Percentiles rank a stretch among this genome's conserved stretches.
These are phyloP conservation scores for Parnassius glacialis DNA, from an alignment of 2,888 invertebrate species.

Conservation along the genomic window DNA sequence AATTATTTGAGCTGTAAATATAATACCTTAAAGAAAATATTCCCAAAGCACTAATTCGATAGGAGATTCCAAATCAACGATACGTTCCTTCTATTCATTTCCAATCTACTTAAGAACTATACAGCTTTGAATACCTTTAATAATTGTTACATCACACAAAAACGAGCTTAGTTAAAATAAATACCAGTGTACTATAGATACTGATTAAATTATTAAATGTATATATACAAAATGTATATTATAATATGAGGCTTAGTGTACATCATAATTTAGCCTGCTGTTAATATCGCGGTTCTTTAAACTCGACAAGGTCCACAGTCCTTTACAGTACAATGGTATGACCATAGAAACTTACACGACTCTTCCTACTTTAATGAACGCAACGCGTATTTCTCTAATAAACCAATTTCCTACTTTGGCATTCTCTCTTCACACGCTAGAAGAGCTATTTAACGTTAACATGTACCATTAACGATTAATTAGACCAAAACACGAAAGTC, in stretches of 20 bases:
- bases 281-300: neutral
- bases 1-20: constrained; percentile 44
- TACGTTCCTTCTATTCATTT: constrained; percentile 13
- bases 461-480: constrained; percentile 5
- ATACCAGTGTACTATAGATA: constrained; percentile 14
- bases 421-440: constrained; percentile 14
- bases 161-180: constrained; percentile 21
- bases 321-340: constrained; percentile 2
- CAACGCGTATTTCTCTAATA: constrained; percentile 6
- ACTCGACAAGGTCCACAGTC: constrained; percentile 16
- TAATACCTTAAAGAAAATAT: constrained; percentile 28
- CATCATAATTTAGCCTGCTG: constrained; percentile 1
- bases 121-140: constrained; percentile 23
- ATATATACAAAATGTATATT: constrained; percentile 20
- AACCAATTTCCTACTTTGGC: constrained; percentile 26
- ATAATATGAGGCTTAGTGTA: constrained; percentile 2
- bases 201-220: neutral
- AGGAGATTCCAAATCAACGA: constrained; percentile 24
- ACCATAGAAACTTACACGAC: neutral
- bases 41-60: constrained; percentile 28
- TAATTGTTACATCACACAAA: constrained; percentile 24
- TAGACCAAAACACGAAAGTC: constrained; percentile 1
- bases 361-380: constrained; percentile 4
- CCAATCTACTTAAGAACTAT: constrained; percentile 15
- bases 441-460: constrained; percentile 10